Conservation (phyloP, 2,797 vertebrate genomes). For the Coregonus ussuriensis region DNA sequence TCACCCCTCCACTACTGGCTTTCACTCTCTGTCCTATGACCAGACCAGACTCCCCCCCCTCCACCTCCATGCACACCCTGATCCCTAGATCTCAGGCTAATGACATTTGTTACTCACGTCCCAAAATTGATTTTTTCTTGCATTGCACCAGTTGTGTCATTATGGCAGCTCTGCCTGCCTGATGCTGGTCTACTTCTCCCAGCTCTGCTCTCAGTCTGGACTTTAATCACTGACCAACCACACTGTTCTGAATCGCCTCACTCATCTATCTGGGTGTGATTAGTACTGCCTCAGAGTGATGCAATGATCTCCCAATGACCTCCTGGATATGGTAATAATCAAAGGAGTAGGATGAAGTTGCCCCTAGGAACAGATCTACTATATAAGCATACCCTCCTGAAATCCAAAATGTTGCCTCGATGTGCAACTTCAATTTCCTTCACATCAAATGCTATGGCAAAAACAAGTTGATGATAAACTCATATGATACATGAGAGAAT, state of each 20-base stretch:
- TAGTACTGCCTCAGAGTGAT: conserved; percentile 54
- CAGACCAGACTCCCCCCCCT: neutral
- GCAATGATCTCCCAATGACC: neutral
- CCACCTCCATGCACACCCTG: neutral
- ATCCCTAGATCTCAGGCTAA: neutral
- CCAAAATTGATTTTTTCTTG: conserved; percentile 80
- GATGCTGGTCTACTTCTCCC: conserved; percentile 43
- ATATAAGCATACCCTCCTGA: too few relatives aligned
- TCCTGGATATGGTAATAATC: neutral
- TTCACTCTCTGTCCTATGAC: neutral
- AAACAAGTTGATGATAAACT: neutral
- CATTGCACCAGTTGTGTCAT: conserved; percentile 77
- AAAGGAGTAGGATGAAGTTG: neutral
- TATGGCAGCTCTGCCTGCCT: conserved; percentile 51
- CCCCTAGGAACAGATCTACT: neutral
- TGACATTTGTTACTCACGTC: conserved; percentile 38
- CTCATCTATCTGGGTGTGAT: conserved; percentile 57
- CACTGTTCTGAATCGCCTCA: conserved; percentile 41
- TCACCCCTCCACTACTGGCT: too few relatives aligned
- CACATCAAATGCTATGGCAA: too few relatives aligned
- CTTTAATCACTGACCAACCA: conserved; percentile 48
- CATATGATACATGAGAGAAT: neutral
- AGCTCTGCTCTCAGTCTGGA: conserved; percentile 43
- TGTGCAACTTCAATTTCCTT: too few relatives aligned
- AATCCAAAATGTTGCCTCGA: too few relatives aligned